These are phyloP conservation scores for Cecropterus lyciades DNA, from an alignment of 1,140 invertebrate species.

Conservation along the genomic window DNA sequence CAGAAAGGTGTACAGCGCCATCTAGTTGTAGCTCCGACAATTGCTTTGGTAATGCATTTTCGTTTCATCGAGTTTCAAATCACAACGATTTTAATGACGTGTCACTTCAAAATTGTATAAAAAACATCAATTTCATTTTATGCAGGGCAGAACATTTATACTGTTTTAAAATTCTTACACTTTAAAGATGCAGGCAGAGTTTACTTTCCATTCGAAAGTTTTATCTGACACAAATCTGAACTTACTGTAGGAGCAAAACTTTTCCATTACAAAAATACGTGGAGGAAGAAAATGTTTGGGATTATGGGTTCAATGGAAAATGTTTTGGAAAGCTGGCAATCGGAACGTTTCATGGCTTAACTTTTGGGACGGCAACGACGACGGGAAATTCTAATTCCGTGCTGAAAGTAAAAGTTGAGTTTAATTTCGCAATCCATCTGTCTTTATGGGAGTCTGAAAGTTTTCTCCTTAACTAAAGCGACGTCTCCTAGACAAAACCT, in stretches of 20 bases:
- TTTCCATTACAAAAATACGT: constrained; percentile 16
- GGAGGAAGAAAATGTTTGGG: neutral
- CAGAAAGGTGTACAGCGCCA: no score
- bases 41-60: no score
- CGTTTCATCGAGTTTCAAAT: no score
- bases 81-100: no score
- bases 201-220: constrained; percentile 5
- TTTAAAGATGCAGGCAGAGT: neutral
- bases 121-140: no score
- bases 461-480: neutral
- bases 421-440: constrained; percentile 11
- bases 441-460: constrained; percentile 4
- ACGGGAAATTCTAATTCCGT: constrained; percentile 16
- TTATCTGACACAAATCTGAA: constrained; percentile 6
- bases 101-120: no score
- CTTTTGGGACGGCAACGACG: constrained; percentile 18
- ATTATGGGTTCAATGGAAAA: constrained; percentile 15
- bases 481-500: neutral
- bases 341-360: constrained; percentile 22
- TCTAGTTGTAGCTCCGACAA: no score
- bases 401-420: constrained; percentile 7
- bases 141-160: no score
- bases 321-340: constrained; percentile 18
- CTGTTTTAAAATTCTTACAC: no score
- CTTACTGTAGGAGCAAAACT: constrained; percentile 9